phyloP scores from a whole-genome alignment of 2,113 vertebrate species.

The Nothobranchius kuhntae region DNA sequence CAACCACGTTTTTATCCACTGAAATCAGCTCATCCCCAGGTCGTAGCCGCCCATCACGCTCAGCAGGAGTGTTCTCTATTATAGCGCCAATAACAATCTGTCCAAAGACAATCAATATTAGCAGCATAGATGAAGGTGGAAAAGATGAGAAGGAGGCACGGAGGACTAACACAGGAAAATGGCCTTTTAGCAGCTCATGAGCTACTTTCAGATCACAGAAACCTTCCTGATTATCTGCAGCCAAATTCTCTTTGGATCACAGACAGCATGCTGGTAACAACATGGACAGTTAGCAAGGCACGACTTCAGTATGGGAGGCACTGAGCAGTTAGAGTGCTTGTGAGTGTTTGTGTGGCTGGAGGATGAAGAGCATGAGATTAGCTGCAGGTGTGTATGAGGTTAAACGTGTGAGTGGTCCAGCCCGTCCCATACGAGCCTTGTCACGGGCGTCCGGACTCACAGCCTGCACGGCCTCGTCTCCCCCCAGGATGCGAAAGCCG shows the following conservation, averaged over 20 bases:
- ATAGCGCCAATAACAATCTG: conserved; percentile 98
- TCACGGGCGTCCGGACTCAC: conserved; percentile 91
- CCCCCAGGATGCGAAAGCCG: conserved; percentile 97
- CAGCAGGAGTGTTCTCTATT: conserved; percentile 97
- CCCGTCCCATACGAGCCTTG: conserved; percentile 84
- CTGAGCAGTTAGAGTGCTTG: conserved; percentile 40
- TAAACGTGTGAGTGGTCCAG: conserved; percentile 67
- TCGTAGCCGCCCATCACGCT: conserved; percentile 93
- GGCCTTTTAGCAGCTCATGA: conserved; percentile 13
- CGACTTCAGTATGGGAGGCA: conserved; percentile 62
- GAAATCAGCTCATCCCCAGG: conserved; percentile 96
- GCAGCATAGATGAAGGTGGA: conserved; percentile 54
- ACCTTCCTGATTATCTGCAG: conserved; percentile 28
- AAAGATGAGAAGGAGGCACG: conserved; percentile 23
- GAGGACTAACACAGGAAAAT: conserved; percentile 11
- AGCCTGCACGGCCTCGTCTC: conserved; percentile 98
- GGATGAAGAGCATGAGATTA: conserved; percentile 27
- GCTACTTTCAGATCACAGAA: conserved; percentile 14
- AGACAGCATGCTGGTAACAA: conserved; percentile 49
- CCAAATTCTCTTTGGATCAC: conserved; percentile 20
- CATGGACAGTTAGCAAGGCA: conserved; percentile 53
- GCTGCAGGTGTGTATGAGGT: conserved; percentile 49
- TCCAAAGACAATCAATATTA: conserved; percentile 67
- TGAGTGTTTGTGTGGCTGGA: conserved; percentile 13
- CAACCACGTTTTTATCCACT: conserved; percentile 97